These are phyloP conservation scores for Apolygus lucorum DNA, from an alignment of 1,140 invertebrate species.

Conservation along the genomic window DNA sequence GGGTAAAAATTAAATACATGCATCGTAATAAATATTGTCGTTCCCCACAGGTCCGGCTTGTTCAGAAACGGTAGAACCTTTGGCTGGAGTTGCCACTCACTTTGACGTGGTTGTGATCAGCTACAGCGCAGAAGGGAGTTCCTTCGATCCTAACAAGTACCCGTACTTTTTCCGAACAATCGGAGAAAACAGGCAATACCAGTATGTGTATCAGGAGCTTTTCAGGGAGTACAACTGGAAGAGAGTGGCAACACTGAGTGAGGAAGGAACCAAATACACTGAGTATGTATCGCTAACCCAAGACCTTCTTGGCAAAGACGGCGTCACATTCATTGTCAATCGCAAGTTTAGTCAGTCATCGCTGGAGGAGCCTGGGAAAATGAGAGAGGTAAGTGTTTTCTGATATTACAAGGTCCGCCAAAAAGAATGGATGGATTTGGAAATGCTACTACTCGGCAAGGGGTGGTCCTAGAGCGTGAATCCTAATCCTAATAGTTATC, in stretches of 20 bases:
- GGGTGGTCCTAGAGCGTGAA: too few relatives aligned
- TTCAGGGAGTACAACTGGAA: constrained; percentile 59
- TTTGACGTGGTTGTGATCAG: constrained; percentile 69
- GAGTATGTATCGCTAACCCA: constrained; percentile 68
- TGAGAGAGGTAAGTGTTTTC: constrained; percentile 9
- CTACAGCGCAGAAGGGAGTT: constrained; percentile 69
- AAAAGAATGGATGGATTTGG: too few relatives aligned
- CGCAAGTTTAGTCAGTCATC: constrained; percentile 56
- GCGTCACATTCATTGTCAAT: constrained; percentile 58
- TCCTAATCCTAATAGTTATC: too few relatives aligned
- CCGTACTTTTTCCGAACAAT: constrained; percentile 78
- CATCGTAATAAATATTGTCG: background rate
- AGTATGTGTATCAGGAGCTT: constrained; percentile 58
- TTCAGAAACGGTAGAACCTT: constrained; percentile 72
- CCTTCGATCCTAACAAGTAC: constrained; percentile 60
- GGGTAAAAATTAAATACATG: background rate
- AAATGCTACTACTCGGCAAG: too few relatives aligned
- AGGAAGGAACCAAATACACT: constrained; percentile 70
- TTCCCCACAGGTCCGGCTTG: constrained; percentile 62
- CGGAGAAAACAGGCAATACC: constrained; percentile 67
- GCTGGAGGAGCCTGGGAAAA: background rate
- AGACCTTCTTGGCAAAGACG: constrained; percentile 50
- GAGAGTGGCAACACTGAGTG: constrained; percentile 61
- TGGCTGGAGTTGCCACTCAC: constrained; percentile 69
- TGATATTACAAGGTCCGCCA: too few relatives aligned